These are phyloP conservation scores for Meiosimyza platycephala DNA, from an alignment of 2,888 invertebrate genomes.

Conservation along the genomic window DNA sequence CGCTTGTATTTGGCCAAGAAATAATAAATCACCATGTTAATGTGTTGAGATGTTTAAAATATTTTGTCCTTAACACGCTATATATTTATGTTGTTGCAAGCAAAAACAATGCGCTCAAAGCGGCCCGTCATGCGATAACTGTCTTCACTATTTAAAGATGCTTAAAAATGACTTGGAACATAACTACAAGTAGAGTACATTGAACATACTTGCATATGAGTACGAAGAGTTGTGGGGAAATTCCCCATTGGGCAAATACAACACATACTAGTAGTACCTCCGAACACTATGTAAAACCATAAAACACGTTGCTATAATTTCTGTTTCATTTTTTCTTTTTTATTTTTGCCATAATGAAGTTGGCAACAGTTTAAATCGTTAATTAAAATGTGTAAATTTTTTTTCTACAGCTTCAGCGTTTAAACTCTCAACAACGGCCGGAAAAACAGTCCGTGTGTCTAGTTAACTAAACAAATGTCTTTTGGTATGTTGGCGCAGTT, in stretches of 20 bases:
- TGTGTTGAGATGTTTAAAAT: slow-evolving; percentile 31
- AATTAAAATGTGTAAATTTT: slow-evolving; percentile 33
- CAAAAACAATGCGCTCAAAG: background rate
- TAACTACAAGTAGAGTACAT: too few species aligned
- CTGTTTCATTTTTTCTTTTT: background rate
- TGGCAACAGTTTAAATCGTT: slow-evolving; percentile 29
- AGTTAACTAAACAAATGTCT: too few species aligned
- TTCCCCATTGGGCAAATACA: too few species aligned
- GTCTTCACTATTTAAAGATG: background rate
- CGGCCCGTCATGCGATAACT: slow-evolving; percentile 14
- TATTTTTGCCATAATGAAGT: slow-evolving; percentile 7
- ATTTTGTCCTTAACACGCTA: slow-evolving; percentile 32
- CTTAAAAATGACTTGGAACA: too few species aligned
- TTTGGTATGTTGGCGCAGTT: too few species aligned
- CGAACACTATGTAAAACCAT: background rate
- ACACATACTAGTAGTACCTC: too few species aligned
- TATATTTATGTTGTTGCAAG: slow-evolving; percentile 6
- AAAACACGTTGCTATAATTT: slow-evolving; percentile 14
- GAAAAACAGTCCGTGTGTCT: background rate
- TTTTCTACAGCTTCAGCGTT: slow-evolving; percentile 39
- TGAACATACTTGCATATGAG: too few species aligned
- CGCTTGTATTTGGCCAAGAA: background rate
- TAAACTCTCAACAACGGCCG: slow-evolving; percentile 41
- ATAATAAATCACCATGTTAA: slow-evolving; percentile 34
- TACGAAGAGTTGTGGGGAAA: too few species aligned